These are phyloP conservation scores for Dyspetes luteomarginatus DNA, from an alignment of 2,888 invertebrate genomes.

Conservation along the genomic window DNA sequence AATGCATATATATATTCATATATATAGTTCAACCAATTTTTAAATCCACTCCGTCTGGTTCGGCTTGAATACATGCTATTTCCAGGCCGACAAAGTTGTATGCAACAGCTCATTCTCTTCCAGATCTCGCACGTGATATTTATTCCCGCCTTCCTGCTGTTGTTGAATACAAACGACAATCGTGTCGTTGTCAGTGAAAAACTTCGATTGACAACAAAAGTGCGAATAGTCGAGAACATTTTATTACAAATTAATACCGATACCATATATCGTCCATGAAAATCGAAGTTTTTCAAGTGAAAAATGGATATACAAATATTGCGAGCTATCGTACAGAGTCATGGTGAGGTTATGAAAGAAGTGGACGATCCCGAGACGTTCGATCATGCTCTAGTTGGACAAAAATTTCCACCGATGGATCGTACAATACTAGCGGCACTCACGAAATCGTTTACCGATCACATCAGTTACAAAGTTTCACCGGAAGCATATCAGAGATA, in stretches of 20 bases:
- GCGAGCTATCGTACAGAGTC: slow-evolving; percentile 71
- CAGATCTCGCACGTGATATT: not conserved
- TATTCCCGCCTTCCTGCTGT: slow-evolving; percentile 24
- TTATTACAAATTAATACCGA: not conserved
- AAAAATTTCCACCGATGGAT: slow-evolving; percentile 70
- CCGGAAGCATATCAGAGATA: slow-evolving; percentile 77
- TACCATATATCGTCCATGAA: not conserved
- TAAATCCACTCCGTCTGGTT: no score
- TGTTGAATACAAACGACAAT: not conserved
- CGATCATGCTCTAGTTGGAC: slow-evolving; percentile 50
- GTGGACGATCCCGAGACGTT: slow-evolving; percentile 64
- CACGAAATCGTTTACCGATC: slow-evolving; percentile 71
- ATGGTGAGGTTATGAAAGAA: slow-evolving; percentile 64
- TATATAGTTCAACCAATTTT: no score
- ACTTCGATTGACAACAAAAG: not conserved
- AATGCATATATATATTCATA: no score
- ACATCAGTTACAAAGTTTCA: slow-evolving; percentile 76
- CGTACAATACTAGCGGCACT: slow-evolving; percentile 68
- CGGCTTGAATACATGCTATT: not conserved
- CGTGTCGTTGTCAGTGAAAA: not conserved
- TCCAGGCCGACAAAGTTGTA: not conserved
- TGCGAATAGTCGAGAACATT: not conserved
- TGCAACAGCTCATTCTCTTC: not conserved
- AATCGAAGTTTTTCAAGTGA: not conserved
- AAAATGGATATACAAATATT: slow-evolving; percentile 75